Evolutionary conservation across 2,113 vertebrate species (phyloP).

Genomic region (Pachycephala philippinensis): DNA sequence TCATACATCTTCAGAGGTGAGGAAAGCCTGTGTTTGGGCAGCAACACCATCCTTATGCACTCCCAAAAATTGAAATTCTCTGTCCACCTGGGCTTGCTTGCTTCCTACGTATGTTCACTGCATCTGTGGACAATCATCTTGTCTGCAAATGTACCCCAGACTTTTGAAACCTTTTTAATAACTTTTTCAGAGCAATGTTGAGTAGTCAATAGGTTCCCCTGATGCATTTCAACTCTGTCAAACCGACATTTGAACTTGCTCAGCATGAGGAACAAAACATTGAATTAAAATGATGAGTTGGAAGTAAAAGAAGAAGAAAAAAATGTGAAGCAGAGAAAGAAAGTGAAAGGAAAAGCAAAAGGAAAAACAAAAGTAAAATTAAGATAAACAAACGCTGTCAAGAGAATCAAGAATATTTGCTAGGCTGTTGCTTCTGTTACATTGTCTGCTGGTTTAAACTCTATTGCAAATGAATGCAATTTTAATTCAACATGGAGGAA

Average conservation of each 20-base stretch:
- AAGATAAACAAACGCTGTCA: neutral
- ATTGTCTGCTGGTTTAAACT: neutral
- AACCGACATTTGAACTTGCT: accelerated
- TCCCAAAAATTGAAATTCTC: neutral
- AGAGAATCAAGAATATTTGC: neutral
- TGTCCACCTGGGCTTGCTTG: neutral
- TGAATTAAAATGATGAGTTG: neutral
- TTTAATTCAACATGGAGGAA: neutral
- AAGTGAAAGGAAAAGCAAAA: neutral
- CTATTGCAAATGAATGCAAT: neutral
- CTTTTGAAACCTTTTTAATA: neutral
- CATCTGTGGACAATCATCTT: neutral
- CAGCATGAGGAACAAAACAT: neutral
- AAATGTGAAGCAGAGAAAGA: neutral
- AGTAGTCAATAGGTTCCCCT: neutral
- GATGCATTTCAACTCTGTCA: neutral
- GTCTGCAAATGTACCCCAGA: neutral
- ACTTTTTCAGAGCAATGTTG: neutral
- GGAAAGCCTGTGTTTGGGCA: neutral
- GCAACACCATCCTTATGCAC: accelerated
- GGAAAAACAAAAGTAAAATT: neutral
- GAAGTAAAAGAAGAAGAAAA: neutral
- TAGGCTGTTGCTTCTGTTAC: neutral
- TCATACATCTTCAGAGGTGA: neutral
- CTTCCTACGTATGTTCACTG: neutral